Conservation (phyloP, 2,797 vertebrate genomes). For the Thunnus albacares region DNA sequence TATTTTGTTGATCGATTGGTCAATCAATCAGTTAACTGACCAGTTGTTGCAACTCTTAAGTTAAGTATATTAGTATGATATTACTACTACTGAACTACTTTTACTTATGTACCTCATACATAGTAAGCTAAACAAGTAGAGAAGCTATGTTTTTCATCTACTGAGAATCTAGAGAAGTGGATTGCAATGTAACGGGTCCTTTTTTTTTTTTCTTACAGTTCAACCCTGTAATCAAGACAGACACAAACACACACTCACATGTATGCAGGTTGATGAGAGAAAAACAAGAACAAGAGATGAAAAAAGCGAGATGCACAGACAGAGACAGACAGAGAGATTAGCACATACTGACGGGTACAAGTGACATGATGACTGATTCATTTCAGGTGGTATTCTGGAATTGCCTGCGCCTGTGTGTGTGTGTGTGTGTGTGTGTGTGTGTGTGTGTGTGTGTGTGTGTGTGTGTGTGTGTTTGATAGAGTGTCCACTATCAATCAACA, state of each 20-base stretch:
- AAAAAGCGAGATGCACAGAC: conserved; percentile 49
- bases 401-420: conserved; percentile 26
- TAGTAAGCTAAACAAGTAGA: neutral
- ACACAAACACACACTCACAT: neutral
- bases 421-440: conserved; percentile 32
- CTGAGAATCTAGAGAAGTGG: neutral
- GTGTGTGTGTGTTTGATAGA: conserved; percentile 19
- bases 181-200: neutral
- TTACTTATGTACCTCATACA: no score
- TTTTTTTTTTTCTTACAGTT: neutral
- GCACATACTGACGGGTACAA: conserved; percentile 76
- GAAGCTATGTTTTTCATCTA: neutral
- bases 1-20: no score
- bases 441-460: conserved; percentile 10
- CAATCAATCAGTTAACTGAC: no score
- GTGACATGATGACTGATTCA: conserved; percentile 77
- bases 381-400: conserved; percentile 66
- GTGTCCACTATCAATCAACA: conserved; percentile 71
- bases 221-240: conserved; percentile 9
- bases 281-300: conserved; percentile 37
- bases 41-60: no score
- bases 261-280: conserved; percentile 5
- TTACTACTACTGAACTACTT: no score
- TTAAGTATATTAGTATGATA: no score
- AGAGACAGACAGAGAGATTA: conserved; percentile 48